Evolutionary conservation across 1,140 invertebrate species (phyloP).

Genomic region (Brachionus koreanus): DNA sequence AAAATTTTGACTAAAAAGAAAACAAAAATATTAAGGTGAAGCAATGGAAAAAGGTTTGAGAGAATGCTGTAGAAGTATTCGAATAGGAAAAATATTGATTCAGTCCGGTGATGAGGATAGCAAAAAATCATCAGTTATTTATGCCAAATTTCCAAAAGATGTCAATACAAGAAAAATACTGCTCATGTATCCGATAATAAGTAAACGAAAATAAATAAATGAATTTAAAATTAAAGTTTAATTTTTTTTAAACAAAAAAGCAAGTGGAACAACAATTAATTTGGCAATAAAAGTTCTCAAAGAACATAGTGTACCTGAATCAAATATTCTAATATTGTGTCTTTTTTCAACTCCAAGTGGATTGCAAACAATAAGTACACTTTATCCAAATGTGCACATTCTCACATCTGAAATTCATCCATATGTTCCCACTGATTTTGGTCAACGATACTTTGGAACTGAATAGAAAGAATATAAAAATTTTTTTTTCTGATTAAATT

Average conservation of each 20-base stretch:
- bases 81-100: slow-evolving; percentile 85
- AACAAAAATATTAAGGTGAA: slow-evolving; percentile 64
- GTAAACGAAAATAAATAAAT: slow-evolving; percentile 60
- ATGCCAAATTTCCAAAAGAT: slow-evolving; percentile 94
- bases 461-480: neutral
- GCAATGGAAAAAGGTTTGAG: slow-evolving; percentile 94
- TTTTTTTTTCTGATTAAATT: neutral
- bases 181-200: slow-evolving; percentile 98
- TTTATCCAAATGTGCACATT: slow-evolving; percentile 13
- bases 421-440: slow-evolving; percentile 33
- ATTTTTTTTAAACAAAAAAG: slow-evolving; percentile 48
- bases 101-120: slow-evolving; percentile 85
- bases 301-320: slow-evolving; percentile 84
- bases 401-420: slow-evolving; percentile 28
- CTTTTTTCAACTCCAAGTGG: slow-evolving; percentile 84
- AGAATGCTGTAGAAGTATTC: slow-evolving; percentile 93
- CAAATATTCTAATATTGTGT: slow-evolving; percentile 89
- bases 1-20: neutral
- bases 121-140: slow-evolving; percentile 90
- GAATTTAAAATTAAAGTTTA: neutral
- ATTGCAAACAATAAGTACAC: slow-evolving; percentile 1
- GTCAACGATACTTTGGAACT: slow-evolving; percentile 44
- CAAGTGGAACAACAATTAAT: slow-evolving; percentile 87
- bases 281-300: slow-evolving; percentile 87
- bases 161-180: slow-evolving; percentile 80